Evolutionary conservation across 2,797 vertebrate species (phyloP).

Genomic region (Scolopax bukidnonensis): DNA sequence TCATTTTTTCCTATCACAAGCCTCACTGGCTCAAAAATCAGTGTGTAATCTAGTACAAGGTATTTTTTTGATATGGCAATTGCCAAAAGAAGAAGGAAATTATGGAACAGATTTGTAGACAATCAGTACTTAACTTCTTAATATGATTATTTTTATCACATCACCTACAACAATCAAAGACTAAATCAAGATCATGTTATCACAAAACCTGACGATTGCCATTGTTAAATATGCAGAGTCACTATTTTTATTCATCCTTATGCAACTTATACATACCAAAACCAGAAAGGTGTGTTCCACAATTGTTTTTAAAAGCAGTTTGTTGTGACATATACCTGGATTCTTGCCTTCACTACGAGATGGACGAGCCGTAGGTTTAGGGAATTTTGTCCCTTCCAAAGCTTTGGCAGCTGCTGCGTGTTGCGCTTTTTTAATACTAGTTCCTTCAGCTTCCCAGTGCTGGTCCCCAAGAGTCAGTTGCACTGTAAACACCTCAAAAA

Average conservation of each 20-base stretch:
- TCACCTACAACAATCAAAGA: neutral
- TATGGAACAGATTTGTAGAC: neutral
- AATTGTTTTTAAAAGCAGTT: neutral
- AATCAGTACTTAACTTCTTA: neutral
- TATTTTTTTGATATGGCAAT: neutral
- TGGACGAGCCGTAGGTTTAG: constrained; percentile 87
- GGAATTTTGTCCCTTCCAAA: constrained; percentile 90
- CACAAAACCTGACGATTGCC: neutral
- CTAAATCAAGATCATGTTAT: neutral
- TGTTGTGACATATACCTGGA: constrained; percentile 79
- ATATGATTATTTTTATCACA: neutral
- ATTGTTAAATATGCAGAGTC: neutral
- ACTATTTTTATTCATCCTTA: neutral
- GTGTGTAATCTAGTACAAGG: neutral
- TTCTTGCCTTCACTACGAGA: constrained; percentile 90
- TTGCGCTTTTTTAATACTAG: constrained; percentile 96
- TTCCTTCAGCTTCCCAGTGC: constrained; percentile 94
- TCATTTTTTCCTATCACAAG: neutral
- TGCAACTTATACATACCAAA: neutral
- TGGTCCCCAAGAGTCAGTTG: constrained; percentile 92
- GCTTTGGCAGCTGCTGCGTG: constrained; percentile 91
- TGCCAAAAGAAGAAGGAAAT: neutral
- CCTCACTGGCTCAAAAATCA: neutral
- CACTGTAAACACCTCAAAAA: constrained; percentile 90
- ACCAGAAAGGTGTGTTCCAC: neutral